These are phyloP conservation scores for Tubulanus polymorphus DNA, from an alignment of 2,888 invertebrate genomes.

Conservation along the genomic window DNA sequence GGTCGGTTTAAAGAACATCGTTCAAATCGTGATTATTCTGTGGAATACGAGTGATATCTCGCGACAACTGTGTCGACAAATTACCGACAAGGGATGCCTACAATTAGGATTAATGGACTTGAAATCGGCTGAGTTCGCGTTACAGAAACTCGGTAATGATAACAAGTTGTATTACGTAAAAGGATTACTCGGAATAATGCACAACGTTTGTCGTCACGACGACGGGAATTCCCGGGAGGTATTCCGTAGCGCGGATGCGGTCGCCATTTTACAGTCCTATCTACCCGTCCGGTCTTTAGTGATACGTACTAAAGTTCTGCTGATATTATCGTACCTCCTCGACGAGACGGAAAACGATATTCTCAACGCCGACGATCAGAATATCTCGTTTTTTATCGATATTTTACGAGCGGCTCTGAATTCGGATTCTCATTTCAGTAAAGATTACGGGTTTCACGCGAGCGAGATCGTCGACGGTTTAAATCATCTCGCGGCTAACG, in stretches of 20 bases:
- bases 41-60: conserved; percentile 1
- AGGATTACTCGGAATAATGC: conserved; percentile 42
- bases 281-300: conserved; percentile 22
- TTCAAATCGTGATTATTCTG: not conserved
- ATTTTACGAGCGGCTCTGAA: conserved; percentile 37
- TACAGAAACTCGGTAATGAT: conserved; percentile 15
- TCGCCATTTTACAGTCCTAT: conserved; percentile 25
- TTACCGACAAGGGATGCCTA: not conserved
- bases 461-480: conserved; percentile 40
- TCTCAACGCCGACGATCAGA: conserved; percentile 34
- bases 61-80: not conserved
- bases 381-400: conserved; percentile 36
- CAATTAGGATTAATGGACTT: not conserved
- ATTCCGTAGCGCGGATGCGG: conserved; percentile 26
- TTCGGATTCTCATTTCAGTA: conserved; percentile 36
- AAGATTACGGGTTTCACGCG: conserved; percentile 41
- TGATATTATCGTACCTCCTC: conserved; percentile 43
- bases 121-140: not conserved
- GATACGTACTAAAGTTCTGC: conserved; percentile 39
- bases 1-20: not conserved
- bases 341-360: conserved; percentile 40
- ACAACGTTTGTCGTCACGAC: conserved; percentile 38
- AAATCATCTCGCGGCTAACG: conserved; percentile 36
- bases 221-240: conserved; percentile 29
- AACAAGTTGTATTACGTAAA: conserved; percentile 30